Conservation (phyloP, 2,888 invertebrate genomes). For the Shargacucullia verbasci region DNA sequence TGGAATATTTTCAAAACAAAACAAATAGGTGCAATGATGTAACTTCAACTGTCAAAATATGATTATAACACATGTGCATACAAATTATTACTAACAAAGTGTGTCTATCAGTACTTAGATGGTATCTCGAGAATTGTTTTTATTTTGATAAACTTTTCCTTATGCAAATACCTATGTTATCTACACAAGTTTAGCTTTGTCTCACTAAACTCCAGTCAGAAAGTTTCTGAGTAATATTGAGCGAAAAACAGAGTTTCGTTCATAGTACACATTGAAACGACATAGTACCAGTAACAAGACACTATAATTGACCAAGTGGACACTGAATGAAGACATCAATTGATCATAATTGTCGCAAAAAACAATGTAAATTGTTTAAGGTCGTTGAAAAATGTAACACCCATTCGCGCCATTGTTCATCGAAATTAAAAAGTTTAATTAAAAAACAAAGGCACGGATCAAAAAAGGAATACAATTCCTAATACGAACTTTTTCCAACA, state of each 20-base stretch:
- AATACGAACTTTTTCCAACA: constrained; percentile 46
- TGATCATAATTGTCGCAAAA: constrained; percentile 77
- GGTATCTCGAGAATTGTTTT: constrained; percentile 36
- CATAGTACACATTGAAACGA: constrained; percentile 47
- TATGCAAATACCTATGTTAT: constrained; percentile 9
- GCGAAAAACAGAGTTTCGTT: constrained; percentile 6
- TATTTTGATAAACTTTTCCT: constrained; percentile 31
- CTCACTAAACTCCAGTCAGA: constrained; percentile 19
- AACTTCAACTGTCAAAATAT: constrained; percentile 1
- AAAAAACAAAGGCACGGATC: constrained; percentile 30
- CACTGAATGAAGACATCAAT: constrained; percentile 74
- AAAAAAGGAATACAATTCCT: constrained; percentile 20
- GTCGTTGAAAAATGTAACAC: constrained; percentile 59
- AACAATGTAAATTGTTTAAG: constrained; percentile 67
- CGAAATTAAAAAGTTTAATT: constrained; percentile 51
- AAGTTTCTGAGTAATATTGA: constrained; percentile 13
- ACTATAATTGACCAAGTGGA: constrained; percentile 69
- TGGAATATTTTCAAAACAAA: background rate
- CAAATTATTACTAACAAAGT: background rate
- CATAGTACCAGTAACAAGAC: constrained; percentile 57
- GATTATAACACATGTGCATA: background rate
- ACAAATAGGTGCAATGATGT: background rate
- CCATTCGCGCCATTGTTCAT: constrained; percentile 50
- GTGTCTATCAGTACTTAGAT: constrained; percentile 2
- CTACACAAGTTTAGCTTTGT: constrained; percentile 16